Evolutionary conservation across 2,113 vertebrate species (phyloP), one percentile per base, ranked within the genome.

Genomic region (Pagrus major): DNA sequence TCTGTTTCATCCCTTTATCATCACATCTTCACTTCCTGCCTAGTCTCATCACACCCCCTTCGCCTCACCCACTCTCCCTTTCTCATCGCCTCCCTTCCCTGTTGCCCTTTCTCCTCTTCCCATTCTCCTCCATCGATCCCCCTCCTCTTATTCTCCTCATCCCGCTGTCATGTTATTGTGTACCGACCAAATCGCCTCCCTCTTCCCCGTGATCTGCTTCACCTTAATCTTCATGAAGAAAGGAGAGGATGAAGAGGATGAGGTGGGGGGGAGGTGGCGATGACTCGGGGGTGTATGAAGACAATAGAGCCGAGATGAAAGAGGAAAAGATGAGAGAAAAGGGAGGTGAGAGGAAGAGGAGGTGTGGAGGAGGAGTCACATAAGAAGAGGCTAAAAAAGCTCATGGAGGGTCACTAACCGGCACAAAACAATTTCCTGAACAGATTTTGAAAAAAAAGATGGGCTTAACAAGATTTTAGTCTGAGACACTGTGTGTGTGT

Each of bases 171-270:
- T 0, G 11, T 78, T 64, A 80, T 71, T 88, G 80, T 86, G 80
- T 69, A 69, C 67, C 11, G 71, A 78, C 42, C 31, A n/a, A 52
- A 89, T 55, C 42, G 2, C 58, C 56, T 39, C 33, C 49, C 21
- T 72, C 55, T 23, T 6, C 39, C 37, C 70, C 14, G 1, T 67
- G 78, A 79, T 89, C 84, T 25, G 15, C 79, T 75, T 82, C 88
- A 84, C 80, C 86, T 87, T 88, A 83, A 90, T 88, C 86, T 75
- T 78, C 29, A 70, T n/a, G 84, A 87, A 82, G 75, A 82, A 76
- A 80, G 29, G 71, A 66, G 21, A 18, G 52, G 55, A 59, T 75
- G 59, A 69, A n/a, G 55, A 73, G 60, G 59, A 49, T 68, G 33
- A 60, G 46, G 33, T 29, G 15, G 31, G 46, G 31, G 46, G 68